Evolutionary conservation across 2,797 vertebrate species (phyloP).

Genomic region (Acomys russatus): DNA sequence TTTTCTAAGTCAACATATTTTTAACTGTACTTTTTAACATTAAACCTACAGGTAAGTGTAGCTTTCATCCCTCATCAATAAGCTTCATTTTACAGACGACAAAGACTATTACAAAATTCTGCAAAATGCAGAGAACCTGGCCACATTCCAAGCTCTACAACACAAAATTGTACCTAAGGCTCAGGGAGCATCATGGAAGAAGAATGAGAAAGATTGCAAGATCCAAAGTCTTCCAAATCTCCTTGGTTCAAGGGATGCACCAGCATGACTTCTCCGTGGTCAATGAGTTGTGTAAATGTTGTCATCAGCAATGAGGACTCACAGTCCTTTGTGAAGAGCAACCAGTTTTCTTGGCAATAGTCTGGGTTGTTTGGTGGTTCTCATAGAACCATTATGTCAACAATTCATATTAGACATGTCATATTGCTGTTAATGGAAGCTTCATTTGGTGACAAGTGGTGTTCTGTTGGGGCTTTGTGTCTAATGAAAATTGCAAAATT

Average conservation of each 20-base stretch:
- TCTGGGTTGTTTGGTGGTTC: not conserved
- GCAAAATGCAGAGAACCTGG: too few species aligned
- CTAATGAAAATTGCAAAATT: not conserved
- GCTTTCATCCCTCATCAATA: too few species aligned
- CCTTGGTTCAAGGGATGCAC: not conserved
- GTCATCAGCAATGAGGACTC: not conserved
- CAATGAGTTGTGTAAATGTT: not conserved
- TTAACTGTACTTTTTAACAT: too few species aligned
- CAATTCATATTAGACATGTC: not conserved
- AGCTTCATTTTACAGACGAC: too few species aligned
- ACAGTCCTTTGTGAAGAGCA: too few species aligned
- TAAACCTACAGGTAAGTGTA: too few species aligned
- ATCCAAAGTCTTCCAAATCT: not conserved
- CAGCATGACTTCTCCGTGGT: not conserved
- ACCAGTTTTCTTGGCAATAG: not conserved
- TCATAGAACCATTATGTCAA: not conserved
- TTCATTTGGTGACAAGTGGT: not conserved
- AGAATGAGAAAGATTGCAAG: not conserved
- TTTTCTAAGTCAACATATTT: too few species aligned
- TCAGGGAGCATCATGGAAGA: not conserved
- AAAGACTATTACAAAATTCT: too few species aligned
- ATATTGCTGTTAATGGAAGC: not conserved
- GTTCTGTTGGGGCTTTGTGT: not conserved
- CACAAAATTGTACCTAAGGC: too few species aligned
- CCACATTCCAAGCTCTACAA: too few species aligned